Conservation (phyloP, 2,797 vertebrate genomes). For the Lates japonicus region DNA sequence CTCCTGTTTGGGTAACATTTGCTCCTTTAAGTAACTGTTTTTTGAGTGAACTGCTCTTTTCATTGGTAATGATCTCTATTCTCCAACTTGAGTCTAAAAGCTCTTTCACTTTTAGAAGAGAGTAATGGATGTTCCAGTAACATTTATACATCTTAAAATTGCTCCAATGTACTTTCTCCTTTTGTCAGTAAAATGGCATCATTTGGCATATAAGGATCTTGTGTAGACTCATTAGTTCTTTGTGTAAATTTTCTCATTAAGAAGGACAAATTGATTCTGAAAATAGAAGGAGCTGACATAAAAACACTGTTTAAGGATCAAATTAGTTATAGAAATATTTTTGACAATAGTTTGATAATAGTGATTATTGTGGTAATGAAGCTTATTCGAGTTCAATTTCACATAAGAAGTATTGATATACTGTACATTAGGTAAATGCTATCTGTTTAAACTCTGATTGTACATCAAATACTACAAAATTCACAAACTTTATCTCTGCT, state of each 20-base stretch:
- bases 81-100: neutral
- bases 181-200: neutral
- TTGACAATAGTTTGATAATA: neutral
- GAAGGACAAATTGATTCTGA: neutral
- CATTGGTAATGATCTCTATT: neutral
- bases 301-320: slow-evolving; percentile 7
- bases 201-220: neutral
- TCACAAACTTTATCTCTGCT: neutral
- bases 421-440: neutral
- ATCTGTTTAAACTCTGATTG: neutral
- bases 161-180: neutral
- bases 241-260: neutral
- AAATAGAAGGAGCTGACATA: neutral
- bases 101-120: neutral
- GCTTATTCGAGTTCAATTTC: neutral
- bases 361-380: neutral
- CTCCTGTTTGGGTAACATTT: too few species aligned
- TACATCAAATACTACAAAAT: neutral
- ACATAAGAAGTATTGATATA: neutral
- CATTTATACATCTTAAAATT: neutral
- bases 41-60: too few species aligned
- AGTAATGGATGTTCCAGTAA: neutral
- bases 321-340: neutral
- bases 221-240: neutral
- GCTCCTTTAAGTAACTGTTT: too few species aligned